phyloP scores from a whole-genome alignment of 1,140 invertebrate genomes.

The Cardiocondyla obscurior region DNA sequence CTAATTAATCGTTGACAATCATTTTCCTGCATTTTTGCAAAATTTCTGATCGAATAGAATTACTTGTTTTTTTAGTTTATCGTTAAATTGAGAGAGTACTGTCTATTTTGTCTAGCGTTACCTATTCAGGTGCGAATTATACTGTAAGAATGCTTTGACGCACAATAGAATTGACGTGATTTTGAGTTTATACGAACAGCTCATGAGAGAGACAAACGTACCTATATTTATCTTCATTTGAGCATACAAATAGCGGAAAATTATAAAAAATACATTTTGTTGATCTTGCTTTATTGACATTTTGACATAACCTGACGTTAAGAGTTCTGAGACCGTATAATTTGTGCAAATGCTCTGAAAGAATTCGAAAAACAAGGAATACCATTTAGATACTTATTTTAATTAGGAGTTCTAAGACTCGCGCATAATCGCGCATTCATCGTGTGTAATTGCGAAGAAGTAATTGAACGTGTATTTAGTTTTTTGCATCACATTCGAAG shows the following conservation, averaged over 20 bases:
- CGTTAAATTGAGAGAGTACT: background rate
- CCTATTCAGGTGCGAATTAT: background rate
- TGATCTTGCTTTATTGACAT: background rate
- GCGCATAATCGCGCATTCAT: background rate
- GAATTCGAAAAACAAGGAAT: background rate
- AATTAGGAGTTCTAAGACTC: background rate
- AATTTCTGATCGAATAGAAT: background rate
- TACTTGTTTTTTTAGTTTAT: background rate
- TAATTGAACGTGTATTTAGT: background rate
- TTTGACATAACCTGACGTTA: background rate
- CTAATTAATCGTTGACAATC: background rate
- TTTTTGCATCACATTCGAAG: background rate
- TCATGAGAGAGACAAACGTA: background rate
- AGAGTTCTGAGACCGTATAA: background rate
- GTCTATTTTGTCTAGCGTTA: background rate
- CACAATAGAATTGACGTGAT: background rate
- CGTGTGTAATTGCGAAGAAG: background rate
- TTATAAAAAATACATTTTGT: background rate
- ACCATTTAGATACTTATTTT: background rate
- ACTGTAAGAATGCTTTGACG: background rate
- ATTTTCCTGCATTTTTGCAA: background rate
- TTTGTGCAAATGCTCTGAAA: background rate
- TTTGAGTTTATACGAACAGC: background rate
- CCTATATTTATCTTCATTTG: background rate
- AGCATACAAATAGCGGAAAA: background rate